Evolutionary conservation across 2,888 invertebrate genomes (phyloP).

Genomic region (Euzophera pinguis): DNA sequence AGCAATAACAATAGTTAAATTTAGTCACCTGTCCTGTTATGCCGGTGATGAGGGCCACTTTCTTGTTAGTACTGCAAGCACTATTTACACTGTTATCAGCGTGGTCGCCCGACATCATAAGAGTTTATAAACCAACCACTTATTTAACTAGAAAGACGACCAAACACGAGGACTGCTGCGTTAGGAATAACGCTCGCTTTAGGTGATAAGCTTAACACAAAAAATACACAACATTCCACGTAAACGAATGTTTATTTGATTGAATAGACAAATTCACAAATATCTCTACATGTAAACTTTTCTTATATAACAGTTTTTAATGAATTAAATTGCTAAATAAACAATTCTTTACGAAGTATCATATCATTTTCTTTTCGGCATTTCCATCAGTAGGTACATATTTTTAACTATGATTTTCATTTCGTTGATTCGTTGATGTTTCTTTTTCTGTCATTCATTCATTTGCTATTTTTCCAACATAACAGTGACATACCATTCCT

Average conservation of each 20-base stretch:
- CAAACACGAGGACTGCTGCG: conserved; percentile 27
- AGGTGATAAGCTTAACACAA: conserved; percentile 32
- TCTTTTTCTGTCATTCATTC: too few relatives aligned
- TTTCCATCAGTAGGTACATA: too few relatives aligned
- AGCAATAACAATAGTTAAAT: not conserved
- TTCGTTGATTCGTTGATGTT: too few relatives aligned
- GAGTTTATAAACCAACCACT: not conserved
- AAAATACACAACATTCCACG: conserved; percentile 14
- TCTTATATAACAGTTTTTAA: too few relatives aligned
- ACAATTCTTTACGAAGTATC: too few relatives aligned
- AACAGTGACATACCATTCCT: too few relatives aligned
- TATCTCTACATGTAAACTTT: too few relatives aligned
- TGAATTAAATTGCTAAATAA: too few relatives aligned
- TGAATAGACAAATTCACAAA: too few relatives aligned
- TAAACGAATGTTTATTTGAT: not conserved
- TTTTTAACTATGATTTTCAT: too few relatives aligned
- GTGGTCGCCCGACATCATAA: conserved; percentile 61
- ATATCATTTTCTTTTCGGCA: too few relatives aligned
- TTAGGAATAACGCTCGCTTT: not conserved
- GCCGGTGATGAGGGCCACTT: conserved; percentile 96
- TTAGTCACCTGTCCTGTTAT: conserved; percentile 95
- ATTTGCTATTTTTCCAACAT: too few relatives aligned
- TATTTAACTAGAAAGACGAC: conserved; percentile 29
- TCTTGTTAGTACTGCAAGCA: conserved; percentile 51
- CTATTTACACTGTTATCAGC: conserved; percentile 34